Evolutionary conservation across 2,888 invertebrate genomes (phyloP), one percentile per base, ranked within the genome.

Genomic region (Kryphioiulus occultus): DNA sequence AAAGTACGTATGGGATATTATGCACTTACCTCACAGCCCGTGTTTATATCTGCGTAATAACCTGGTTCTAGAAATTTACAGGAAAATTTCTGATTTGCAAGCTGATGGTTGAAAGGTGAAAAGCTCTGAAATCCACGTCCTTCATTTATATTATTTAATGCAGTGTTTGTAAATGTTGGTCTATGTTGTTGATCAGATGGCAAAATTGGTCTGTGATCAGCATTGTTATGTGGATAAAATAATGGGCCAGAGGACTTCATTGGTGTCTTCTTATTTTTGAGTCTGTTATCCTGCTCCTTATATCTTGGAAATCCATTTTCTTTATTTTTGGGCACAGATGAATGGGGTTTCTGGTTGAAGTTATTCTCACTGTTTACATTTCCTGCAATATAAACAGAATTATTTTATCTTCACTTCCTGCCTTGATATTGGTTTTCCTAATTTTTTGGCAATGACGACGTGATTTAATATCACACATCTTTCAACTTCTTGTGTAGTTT

Each of bases 21-120:
- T 5, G 1, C 12, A 26, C 35, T 84, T 42, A 88, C 88, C 86
- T 87, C 83, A 53, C 88, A 88, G 10, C 87, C 44, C 7, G 9
- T 39, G 82, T 88, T 42, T n/a, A 85, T 59, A 26, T 88, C 88
- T 22, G 88, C 88, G 35, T 87, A 88, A 32, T 88, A 88, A 30
- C 88, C 88, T 10, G 86, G 32, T 22, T 87, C 32, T n/a, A 53
- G 53, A 53, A 53, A 53, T 53, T 53, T 53, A 19, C 53, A 53
- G 53, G 53, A 53, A n/a, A 53, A 53, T 53, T 19, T n/a, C 19
- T 3, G n/a, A 19, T 53, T 53, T 7, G 2, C n/a, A 53, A 2
- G 1, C 3, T 19, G 19, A n/a, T n/a, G 17, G n/a, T 19, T 53
- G 53, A 53, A 15, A 19, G 53, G 53, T 53, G 53, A 53, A n/a